A percentile compares a stretch with the other conserved stretches of the same genome.
Evolutionary conservation across 1,140 invertebrate species (phyloP).

Genomic region (Papilio glaucus): DNA sequence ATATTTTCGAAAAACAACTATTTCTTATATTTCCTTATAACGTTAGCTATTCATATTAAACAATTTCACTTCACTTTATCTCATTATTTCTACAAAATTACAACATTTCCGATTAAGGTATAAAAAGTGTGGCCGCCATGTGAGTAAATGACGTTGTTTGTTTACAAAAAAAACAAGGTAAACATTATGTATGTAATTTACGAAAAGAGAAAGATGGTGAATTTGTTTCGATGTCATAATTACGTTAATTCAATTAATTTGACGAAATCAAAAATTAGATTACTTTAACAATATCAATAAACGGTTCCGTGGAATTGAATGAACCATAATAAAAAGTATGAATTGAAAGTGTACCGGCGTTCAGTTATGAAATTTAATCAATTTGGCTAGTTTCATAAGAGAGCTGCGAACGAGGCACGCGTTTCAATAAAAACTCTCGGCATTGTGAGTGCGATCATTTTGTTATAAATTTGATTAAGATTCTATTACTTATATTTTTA

Average conservation of each 20-base stretch:
- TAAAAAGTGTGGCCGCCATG: no score
- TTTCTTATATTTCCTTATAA: no score
- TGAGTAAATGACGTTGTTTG: no score
- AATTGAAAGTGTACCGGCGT: constrained; percentile 59
- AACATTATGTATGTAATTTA: not conserved
- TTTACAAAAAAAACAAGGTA: no score
- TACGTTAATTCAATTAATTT: constrained; percentile 20
- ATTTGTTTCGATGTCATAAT: not conserved
- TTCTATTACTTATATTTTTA: constrained; percentile 69
- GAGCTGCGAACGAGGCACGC: constrained; percentile 62
- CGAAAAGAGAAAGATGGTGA: not conserved
- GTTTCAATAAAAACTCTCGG: constrained; percentile 62
- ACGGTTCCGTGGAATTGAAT: not conserved
- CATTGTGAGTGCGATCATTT: constrained; percentile 68
- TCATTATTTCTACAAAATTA: no score
- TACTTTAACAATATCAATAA: constrained; percentile 20
- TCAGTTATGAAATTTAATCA: constrained; percentile 79
- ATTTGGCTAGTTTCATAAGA: constrained; percentile 73
- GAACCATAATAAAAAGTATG: constrained; percentile 49
- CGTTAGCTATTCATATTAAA: no score
- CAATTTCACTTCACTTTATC: no score
- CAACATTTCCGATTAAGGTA: no score
- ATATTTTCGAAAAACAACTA: no score
- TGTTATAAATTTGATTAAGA: constrained; percentile 80
- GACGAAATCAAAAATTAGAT: constrained; percentile 4